Conservation (phyloP, 2,888 invertebrate genomes). For the Rotaria sp. region DNA sequence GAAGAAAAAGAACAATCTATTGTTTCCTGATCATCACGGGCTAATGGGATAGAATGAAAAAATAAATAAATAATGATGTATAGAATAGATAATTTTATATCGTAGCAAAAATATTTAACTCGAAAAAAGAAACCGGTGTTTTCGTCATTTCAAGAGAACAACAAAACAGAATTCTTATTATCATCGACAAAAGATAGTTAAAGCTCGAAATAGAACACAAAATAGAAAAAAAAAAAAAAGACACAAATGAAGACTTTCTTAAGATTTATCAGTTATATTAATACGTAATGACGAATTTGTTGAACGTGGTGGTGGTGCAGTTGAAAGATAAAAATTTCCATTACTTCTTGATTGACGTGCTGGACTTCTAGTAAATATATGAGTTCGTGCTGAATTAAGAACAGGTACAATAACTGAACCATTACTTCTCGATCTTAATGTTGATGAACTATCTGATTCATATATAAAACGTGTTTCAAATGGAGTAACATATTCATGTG, state of each 20-base stretch:
- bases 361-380: not conserved
- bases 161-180: not conserved
- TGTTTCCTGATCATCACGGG: not conserved
- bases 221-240: not conserved
- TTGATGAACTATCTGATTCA: not conserved
- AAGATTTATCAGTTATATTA: not conserved
- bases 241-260: not conserved
- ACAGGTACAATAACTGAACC: not conserved
- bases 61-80: conserved; percentile 7
- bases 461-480: not conserved
- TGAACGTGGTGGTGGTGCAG: not conserved
- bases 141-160: not conserved
- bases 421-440: not conserved
- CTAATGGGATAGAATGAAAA: not conserved
- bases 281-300: not conserved
- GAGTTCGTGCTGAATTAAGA: not conserved
- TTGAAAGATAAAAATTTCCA: not conserved
- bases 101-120: conserved; percentile 9
- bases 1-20: not conserved
- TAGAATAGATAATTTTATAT: not conserved
- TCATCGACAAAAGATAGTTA: not conserved
- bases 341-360: not conserved
- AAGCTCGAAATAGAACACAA: not conserved
- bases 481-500: not conserved
- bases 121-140: not conserved